Evolutionary conservation across 2,113 vertebrate genomes (phyloP), one percentile per base, ranked within the genome.

Genomic region (Steatornis caripensis): DNA sequence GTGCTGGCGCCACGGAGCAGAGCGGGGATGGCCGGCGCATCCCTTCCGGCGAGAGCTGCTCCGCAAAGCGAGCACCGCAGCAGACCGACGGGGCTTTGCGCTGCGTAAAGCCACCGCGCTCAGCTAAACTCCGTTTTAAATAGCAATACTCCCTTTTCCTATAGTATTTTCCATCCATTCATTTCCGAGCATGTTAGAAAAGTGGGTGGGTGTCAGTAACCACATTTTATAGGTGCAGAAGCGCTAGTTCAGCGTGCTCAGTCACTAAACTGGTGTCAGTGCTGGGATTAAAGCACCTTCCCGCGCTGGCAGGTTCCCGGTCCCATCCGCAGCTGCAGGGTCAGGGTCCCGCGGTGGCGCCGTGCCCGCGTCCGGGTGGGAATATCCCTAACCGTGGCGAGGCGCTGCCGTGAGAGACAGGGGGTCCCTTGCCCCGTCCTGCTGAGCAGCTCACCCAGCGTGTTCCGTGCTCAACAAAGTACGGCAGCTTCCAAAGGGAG

Each of bases 151-250:
- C 65, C 41, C 54, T 60, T 91, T 87, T 64, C 87, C 87, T 6
- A 7, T 34, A 39, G 64, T 78, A 65, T 82, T 91, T 78, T 5
- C 79, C 84, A 91, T 49, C 75, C 87, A 45, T 89, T 82, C 87
- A 65, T 72, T 68, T 12, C 41, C 55, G 62, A 57, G 93, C 58
- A 9, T 30, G 69, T 75, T 24, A 41, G 60, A 11, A 26, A 81
- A 74, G 80, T 60, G 90, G 90, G 87, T 85, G 79, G 87, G 83
- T 87, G 78, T 77, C 93, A 90, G 90, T 6, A 89, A 62, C 87
- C 74, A 76, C 87, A 36, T 45, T 71, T 72, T 57, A 54, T 66
- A 58, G 95, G 84, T 43, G 70, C 84, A 30, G 90, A 90, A 81
- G 65, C 11, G 21, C 86, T 54, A 15, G 36, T 57, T 84, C 78